Evolutionary conservation across 1,140 invertebrate genomes (phyloP).

Genomic region (Plectrocnemia conspersa): DNA sequence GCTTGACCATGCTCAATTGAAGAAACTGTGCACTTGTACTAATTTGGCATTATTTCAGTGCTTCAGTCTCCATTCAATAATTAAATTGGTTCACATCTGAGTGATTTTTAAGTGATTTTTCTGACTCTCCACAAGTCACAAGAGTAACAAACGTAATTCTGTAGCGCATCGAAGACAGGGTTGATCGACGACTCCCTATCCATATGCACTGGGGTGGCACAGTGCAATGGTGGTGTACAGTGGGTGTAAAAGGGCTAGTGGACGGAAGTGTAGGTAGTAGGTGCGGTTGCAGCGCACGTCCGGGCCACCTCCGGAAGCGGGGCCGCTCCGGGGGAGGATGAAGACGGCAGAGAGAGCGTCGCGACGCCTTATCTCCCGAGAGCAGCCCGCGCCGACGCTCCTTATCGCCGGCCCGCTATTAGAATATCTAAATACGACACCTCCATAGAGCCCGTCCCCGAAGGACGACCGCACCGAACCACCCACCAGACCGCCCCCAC

Average conservation of each 20-base stretch:
- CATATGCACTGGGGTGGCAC: neutral
- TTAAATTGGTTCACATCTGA: too few species aligned
- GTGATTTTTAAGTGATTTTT: too few species aligned
- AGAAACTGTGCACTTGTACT: too few species aligned
- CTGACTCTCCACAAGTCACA: too few species aligned
- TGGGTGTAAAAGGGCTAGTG: neutral
- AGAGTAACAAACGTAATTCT: too few species aligned
- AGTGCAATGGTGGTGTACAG: neutral
- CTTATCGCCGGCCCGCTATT: slow-evolving; percentile 34
- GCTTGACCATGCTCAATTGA: too few species aligned
- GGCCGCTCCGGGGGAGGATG: neutral
- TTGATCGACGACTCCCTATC: too few species aligned
- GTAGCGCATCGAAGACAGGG: too few species aligned
- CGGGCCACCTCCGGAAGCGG: neutral
- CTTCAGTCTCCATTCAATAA: too few species aligned
- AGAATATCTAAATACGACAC: slow-evolving; percentile 36
- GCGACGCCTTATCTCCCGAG: slow-evolving; percentile 31
- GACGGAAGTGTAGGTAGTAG: neutral
- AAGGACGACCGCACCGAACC: neutral
- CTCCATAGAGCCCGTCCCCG: slow-evolving; percentile 11
- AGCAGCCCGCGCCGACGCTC: slow-evolving; percentile 33
- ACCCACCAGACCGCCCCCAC: slow-evolving; percentile 2
- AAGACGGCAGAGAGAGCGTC: slow-evolving; percentile 9
- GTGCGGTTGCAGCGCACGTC: neutral
- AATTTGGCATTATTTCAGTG: too few species aligned